Conservation (phyloP, 92 coral and sea anemone genomes). For the Desmophyllum pertusum region DNA sequence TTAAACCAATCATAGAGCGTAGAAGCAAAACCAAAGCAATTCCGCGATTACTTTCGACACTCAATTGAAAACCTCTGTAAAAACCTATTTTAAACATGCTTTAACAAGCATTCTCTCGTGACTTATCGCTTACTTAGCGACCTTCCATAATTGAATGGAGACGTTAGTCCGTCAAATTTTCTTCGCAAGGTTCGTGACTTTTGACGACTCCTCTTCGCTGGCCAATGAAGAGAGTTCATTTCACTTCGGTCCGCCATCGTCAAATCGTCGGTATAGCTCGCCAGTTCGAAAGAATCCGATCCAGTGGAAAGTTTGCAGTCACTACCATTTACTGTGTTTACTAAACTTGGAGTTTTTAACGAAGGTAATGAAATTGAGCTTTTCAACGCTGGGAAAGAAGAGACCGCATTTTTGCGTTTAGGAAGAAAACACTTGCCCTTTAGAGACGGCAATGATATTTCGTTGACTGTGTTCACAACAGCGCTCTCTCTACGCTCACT, state of each 20-base stretch:
- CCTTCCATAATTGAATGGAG: neutral
- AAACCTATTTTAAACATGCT: no score
- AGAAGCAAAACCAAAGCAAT: no score
- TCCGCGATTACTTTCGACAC: no score
- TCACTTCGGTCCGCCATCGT: constrained; percentile 4
- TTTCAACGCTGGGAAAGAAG: neutral
- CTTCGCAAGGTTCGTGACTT: neutral
- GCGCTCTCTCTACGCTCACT: neutral
- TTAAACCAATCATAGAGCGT: no score
- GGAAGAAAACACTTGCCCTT: neutral
- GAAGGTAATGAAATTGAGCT: neutral
- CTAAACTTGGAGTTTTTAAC: neutral
- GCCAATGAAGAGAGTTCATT: constrained; percentile 1
- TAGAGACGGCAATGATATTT: neutral
- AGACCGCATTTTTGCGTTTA: neutral
- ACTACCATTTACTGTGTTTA: neutral
- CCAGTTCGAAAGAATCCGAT: neutral
- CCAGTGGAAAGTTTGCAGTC: neutral
- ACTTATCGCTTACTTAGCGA: neutral
- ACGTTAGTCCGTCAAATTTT: constrained; percentile 3
- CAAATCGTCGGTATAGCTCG: neutral
- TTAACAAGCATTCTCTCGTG: no score
- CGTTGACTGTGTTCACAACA: neutral
- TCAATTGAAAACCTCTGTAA: no score
- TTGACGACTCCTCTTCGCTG: constrained; percentile 7